A percentile compares a stretch with the other conserved stretches of the same genome.
Conservation (phyloP, 1,140 invertebrate species). For the Procambarus clarkii region DNA sequence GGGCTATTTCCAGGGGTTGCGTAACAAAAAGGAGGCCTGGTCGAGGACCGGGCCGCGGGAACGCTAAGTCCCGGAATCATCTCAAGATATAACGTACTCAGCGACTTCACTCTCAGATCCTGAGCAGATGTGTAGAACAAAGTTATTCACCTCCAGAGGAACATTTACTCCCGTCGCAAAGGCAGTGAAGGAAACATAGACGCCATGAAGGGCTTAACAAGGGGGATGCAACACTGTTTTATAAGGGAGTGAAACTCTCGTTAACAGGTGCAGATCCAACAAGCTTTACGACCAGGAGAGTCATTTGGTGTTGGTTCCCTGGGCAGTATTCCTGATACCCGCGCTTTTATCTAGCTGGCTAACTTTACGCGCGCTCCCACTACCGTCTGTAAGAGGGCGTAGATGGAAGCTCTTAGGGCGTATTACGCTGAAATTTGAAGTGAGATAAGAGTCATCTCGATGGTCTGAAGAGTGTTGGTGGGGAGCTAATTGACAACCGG, state of each 20-base stretch:
- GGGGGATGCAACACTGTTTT: neutral
- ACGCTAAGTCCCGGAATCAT: too few species aligned
- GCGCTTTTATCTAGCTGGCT: neutral
- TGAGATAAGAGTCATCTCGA: neutral
- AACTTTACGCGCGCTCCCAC: neutral
- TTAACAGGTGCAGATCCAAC: neutral
- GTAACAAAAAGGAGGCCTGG: too few species aligned
- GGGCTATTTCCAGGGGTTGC: too few species aligned
- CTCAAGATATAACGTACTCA: too few species aligned
- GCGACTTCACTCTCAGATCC: too few species aligned
- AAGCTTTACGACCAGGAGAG: neutral
- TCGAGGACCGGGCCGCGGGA: too few species aligned
- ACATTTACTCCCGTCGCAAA: neutral
- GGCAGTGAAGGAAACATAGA: neutral
- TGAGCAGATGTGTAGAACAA: neutral
- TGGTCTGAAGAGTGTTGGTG: neutral
- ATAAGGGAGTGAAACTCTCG: neutral
- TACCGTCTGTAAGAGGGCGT: neutral
- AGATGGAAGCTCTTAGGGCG: neutral
- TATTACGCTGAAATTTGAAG: neutral
- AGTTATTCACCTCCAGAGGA: neutral
- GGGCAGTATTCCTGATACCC: neutral
- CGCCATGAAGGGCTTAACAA: neutral
- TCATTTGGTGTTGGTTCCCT: neutral
- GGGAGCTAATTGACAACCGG: neutral